Percentiles rank a stretch among this genome's conserved stretches.
phyloP scores from a whole-genome alignment of 2,113 vertebrate genomes.

The Rhinolophus sinicus region DNA sequence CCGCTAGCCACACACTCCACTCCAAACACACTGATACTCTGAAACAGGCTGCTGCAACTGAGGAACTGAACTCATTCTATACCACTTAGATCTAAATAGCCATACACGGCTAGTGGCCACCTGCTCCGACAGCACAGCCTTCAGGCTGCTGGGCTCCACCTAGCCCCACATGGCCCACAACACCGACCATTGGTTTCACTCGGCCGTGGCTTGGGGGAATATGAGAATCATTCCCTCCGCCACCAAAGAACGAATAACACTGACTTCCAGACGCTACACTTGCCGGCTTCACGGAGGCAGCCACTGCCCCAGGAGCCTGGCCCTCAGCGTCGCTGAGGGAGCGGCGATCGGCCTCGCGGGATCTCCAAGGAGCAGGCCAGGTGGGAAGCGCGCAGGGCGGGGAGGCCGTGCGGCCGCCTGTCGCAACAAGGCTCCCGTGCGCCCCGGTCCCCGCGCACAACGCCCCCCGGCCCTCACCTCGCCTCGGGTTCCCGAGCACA shows the following conservation, averaged over 20 bases:
- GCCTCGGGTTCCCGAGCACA: neutral
- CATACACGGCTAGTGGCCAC: neutral
- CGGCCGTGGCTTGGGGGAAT: neutral
- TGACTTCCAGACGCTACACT: neutral
- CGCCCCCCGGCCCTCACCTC: too few species aligned
- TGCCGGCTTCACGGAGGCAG: neutral
- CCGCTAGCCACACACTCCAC: too few species aligned
- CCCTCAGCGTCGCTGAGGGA: neutral
- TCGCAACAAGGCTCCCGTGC: neutral
- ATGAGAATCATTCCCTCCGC: neutral
- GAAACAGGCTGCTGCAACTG: accelerated
- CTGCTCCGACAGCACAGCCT: neutral
- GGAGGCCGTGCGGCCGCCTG: neutral
- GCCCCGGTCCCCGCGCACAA: neutral
- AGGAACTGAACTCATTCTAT: neutral
- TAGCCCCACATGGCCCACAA: neutral
- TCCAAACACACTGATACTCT: too few species aligned
- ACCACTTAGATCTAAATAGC: neutral
- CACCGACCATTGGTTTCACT: neutral
- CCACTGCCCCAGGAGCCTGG: neutral
- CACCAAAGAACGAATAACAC: neutral
- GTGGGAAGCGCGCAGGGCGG: neutral
- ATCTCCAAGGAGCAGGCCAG: neutral
- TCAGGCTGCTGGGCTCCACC: neutral
- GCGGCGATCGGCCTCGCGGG: neutral